Evolutionary conservation across 30 jellyfish, hydroid and myxozoan species (phyloP), one percentile per base, ranked within the genome.

Genomic region (Aurelia aurita complex sp. Pacific): DNA sequence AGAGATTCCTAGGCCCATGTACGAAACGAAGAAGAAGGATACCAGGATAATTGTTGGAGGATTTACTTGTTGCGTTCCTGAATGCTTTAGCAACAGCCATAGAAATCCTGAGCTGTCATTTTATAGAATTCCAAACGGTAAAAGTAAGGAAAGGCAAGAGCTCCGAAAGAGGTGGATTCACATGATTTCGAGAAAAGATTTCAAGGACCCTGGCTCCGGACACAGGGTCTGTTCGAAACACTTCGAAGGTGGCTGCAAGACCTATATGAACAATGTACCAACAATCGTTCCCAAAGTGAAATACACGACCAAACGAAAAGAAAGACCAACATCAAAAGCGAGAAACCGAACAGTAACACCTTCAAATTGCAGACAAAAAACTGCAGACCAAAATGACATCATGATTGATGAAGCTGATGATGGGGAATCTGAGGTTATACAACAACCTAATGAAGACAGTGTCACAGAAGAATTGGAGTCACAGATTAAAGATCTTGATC

Each of bases 171-270:
- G 43, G 16, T 79, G 89, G 89, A 51, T 79, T 32, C 68, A 62
- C 14, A 63, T 63, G 83, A 73, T 85, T 43, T 33, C 73, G 9
- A 9, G 87, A 55, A 14, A 77, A 19, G 64, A 42, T 19, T 77
- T 77, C 29, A 29, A 33, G 35, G 29, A 65, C 0, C 88, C 81
- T 10, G 23, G 46, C 38, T 33, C 74, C 4, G 80, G 81, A 15
- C 83, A 84, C 81, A 73, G 94, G 34, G 88, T 84, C 15, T 84
- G 82, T 66, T 84, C 74, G 10, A 59, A 46, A 38, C 94, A 71
- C 59, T 84, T 84, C n/a, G 59, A 15, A 7, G 94, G 88, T 4
- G 94, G 94, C 8, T 23, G 77, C 36, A 72, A 73, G 67, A 73
- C 94, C 4, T 73, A 84, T 60, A 38, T 84, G 74, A 73, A 71